Evolutionary conservation across 2,888 invertebrate species (phyloP).

Genomic region (Strigamia transsilvanica): DNA sequence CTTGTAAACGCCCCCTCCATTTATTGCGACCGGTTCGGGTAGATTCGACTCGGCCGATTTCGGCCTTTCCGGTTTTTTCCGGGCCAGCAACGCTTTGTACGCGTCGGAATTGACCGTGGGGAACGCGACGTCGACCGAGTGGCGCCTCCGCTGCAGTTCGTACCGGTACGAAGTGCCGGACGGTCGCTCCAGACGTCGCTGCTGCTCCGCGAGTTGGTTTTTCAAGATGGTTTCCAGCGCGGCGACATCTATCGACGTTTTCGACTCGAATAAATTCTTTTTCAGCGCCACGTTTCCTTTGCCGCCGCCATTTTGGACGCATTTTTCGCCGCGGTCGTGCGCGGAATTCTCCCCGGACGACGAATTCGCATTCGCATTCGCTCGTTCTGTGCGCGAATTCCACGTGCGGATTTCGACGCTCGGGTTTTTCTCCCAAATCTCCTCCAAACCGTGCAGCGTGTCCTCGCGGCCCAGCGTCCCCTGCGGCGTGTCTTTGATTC

Average conservation of each 20-base stretch:
- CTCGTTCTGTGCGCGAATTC: neutral
- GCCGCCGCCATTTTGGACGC: neutral
- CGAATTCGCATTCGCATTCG: neutral
- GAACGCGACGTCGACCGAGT: neutral
- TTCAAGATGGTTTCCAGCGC: neutral
- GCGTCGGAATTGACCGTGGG: neutral
- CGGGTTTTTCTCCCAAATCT: conserved; percentile 60
- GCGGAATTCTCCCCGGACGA: neutral
- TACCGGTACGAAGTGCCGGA: neutral
- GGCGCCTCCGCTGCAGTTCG: neutral
- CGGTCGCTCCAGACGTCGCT: neutral
- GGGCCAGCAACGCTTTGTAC: neutral
- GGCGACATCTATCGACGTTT: neutral
- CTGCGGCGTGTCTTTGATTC: neutral
- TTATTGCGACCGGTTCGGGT: neutral
- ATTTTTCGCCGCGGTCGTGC: neutral
- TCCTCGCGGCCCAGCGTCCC: conserved; percentile 60
- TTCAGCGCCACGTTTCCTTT: neutral
- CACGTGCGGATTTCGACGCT: neutral
- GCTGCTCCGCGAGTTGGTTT: neutral
- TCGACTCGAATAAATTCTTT: conserved; percentile 4
- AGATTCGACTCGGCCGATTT: neutral
- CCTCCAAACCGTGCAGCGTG: conserved; percentile 60
- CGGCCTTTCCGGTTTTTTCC: neutral
- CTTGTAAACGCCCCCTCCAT: neutral